A percentile compares a stretch with the other conserved stretches of the same genome.
Evolutionary conservation across 2,113 vertebrate species (phyloP).

Genomic region (Pogonocichla stellata): DNA sequence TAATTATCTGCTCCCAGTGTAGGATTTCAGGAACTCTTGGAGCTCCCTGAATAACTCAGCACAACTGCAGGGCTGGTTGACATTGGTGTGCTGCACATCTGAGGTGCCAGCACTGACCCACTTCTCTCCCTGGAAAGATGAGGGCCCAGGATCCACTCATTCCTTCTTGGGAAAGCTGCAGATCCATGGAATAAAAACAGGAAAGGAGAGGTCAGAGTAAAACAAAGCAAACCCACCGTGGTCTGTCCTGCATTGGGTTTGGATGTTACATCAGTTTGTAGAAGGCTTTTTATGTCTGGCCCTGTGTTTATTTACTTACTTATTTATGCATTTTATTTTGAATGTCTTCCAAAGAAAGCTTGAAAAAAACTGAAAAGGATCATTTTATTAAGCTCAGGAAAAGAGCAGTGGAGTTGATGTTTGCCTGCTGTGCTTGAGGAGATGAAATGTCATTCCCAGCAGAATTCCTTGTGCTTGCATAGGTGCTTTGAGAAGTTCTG

Average conservation of each 20-base stretch:
- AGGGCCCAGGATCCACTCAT: not conserved
- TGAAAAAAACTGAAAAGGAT: not conserved
- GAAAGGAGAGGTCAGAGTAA: not conserved
- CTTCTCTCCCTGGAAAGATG: not conserved
- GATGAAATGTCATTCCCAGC: not conserved
- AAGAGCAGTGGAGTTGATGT: not conserved
- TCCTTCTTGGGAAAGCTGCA: not conserved
- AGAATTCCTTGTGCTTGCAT: not conserved
- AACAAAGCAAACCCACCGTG: accelerated
- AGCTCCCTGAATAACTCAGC: not conserved
- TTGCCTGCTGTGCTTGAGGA: not conserved
- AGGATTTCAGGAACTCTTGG: not conserved
- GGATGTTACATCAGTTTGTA: not conserved
- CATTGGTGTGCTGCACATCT: not conserved
- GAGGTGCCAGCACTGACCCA: not conserved
- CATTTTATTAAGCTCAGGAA: not conserved
- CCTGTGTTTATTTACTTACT: not conserved
- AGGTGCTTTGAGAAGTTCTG: not conserved
- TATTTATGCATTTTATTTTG: not conserved
- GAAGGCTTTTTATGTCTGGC: not conserved
- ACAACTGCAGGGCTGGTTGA: not conserved
- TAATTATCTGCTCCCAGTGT: not conserved
- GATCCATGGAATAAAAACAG: not conserved
- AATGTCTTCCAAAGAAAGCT: not conserved
- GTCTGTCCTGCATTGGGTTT: not conserved